Percentiles rank a stretch among this genome's conserved stretches.
These are phyloP conservation scores for Macquaria australasica DNA, from an alignment of 2,113 vertebrate genomes.

Conservation along the genomic window DNA sequence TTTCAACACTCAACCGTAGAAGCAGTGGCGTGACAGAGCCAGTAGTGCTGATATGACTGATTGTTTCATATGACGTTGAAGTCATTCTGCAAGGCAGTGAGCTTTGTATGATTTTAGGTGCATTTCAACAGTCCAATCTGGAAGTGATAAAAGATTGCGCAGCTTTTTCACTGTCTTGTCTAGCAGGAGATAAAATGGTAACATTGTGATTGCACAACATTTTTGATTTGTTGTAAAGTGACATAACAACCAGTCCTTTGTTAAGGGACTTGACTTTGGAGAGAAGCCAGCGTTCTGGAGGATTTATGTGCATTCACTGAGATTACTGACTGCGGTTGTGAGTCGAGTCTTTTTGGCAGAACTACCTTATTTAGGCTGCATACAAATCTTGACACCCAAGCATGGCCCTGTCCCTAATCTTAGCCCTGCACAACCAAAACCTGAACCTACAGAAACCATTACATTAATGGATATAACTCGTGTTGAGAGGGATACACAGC, in stretches of 20 bases:
- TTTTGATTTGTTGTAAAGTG: not conserved
- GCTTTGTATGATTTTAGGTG: not conserved
- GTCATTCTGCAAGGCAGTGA: not conserved
- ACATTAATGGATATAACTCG: not conserved
- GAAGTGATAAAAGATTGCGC: not conserved
- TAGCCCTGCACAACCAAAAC: not conserved
- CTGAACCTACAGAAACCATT: not conserved
- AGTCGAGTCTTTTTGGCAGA: not conserved
- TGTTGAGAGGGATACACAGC: not conserved
- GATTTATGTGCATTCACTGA: not conserved
- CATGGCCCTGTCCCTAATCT: not conserved
- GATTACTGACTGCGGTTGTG: not conserved
- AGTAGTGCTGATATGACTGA: slow-evolving; percentile 13
- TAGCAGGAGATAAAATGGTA: not conserved
- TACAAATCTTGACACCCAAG: not conserved
- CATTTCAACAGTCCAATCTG: slow-evolving; percentile 24
- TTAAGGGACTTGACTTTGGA: not conserved
- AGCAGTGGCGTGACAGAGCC: not conserved
- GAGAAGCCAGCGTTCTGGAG: not conserved
- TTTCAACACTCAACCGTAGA: not conserved
- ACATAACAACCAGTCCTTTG: not conserved
- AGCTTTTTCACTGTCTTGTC: not conserved
- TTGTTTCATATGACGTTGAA: not conserved
- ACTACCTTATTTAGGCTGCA: not conserved
- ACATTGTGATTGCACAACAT: not conserved